Evolutionary conservation across 2,888 invertebrate species (phyloP).

Genomic region (Tuta absoluta): DNA sequence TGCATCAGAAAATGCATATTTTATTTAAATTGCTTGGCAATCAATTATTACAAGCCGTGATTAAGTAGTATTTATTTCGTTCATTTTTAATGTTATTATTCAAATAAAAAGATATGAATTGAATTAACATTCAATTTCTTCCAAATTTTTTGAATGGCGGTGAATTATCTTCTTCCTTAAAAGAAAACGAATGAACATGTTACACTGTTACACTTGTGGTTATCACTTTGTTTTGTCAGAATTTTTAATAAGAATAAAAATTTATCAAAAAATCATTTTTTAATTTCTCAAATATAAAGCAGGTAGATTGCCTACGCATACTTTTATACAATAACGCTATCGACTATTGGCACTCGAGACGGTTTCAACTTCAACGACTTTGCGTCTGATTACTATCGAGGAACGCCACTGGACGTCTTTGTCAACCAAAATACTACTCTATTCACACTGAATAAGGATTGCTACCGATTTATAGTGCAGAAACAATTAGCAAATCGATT

Average conservation of each 20-base stretch:
- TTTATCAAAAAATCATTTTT: too few species aligned
- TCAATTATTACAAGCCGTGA: not conserved
- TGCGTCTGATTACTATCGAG: slow-evolving; percentile 42
- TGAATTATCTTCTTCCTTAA: too few species aligned
- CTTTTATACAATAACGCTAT: slow-evolving; percentile 9
- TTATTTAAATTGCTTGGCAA: not conserved
- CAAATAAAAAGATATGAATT: too few species aligned
- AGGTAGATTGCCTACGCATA: not conserved
- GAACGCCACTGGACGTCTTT: slow-evolving; percentile 12
- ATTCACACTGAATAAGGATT: not conserved
- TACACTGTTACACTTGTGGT: too few species aligned
- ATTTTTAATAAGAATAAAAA: too few species aligned
- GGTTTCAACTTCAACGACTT: slow-evolving; percentile 46
- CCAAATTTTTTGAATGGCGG: too few species aligned
- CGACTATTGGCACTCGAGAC: slow-evolving; percentile 50
- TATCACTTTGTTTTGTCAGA: too few species aligned
- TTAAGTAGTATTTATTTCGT: not conserved
- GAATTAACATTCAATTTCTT: too few species aligned
- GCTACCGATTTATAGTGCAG: not conserved
- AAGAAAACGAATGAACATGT: too few species aligned
- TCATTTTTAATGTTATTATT: not conserved
- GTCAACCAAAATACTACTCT: slow-evolving; percentile 11
- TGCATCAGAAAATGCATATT: slow-evolving; percentile 6
- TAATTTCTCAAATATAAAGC: not conserved
- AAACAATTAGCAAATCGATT: slow-evolving; percentile 17